Base-by-base conservation (phyloP, 1,140 invertebrate species). In the Steinernema khuongi region DNA sequence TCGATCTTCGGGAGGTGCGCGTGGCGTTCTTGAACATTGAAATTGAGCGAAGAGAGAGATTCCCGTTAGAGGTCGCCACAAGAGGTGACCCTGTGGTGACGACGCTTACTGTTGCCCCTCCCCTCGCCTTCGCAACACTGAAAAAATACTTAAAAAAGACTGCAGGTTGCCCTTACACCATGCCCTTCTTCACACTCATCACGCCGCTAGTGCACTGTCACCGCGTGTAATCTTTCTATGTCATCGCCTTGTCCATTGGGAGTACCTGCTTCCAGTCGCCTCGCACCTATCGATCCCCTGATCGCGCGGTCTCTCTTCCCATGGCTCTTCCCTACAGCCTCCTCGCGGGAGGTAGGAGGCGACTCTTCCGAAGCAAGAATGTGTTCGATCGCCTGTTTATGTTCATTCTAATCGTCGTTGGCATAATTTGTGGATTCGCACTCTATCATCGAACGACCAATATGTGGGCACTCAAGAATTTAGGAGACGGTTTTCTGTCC, bases 391-490 rank as follows among this genome's bases (percentile, higher is more conserved):
- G 50, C 14, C 4, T 60, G 14, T 60, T 60, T 22, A 60, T n/a
- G 50, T 4, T 60, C 11, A 60, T 44, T 7, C 28, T 78, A 26
- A 14, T 79, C 69, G 1, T 74, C 17, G 31, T 67, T 70, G 74
- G 17, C 28, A n/a, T 69, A 19, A n/a, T 79, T 7, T 67, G 41
- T 19, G 82, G 81, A 11, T 78, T 79, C 70, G 74, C 82, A n/a
- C 75, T 85, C 33, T 84, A 84, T 41, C 77, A 85, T 50, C 73
- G 82, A 31, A 84, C 84, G 19, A 84, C 85, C 31, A 84, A 84
- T 28, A 74, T 84, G 76, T 84, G 83, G 83, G 69, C 83, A 22
- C 70, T 84, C 72, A 84, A 84, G 69, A 84, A 84, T 73, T 70
- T 84, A 26, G 83, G 81, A 4, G 83, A 84, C 68, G 76, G 71